Evolutionary conservation across 2,888 invertebrate species (phyloP).

Genomic region (Pardosa pseudoannulata): DNA sequence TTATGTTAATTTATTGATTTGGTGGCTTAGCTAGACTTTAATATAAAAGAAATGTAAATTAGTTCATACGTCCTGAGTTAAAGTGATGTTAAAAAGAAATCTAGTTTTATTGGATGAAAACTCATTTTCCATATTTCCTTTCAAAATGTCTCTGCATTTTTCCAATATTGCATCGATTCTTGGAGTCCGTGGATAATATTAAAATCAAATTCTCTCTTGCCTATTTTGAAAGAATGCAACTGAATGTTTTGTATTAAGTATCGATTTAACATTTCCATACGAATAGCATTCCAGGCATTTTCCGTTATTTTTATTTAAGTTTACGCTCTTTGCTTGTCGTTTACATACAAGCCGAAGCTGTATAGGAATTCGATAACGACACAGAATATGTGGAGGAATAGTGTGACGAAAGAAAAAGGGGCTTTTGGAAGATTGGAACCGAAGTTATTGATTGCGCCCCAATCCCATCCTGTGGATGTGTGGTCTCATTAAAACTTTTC

Average conservation of each 20-base stretch:
- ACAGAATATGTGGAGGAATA: background rate
- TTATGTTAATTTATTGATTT: no score
- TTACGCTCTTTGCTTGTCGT: background rate
- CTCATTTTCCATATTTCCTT: no score
- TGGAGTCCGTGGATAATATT: background rate
- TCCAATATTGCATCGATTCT: no score
- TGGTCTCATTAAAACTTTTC: no score
- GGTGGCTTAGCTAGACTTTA: no score
- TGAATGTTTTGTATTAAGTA: background rate
- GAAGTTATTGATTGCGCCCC: background rate
- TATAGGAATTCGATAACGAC: constrained; percentile 42
- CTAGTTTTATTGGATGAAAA: no score
- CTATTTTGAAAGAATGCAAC: background rate
- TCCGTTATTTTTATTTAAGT: background rate
- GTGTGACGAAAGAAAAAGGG: background rate
- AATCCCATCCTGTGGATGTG: background rate
- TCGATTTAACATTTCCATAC: background rate
- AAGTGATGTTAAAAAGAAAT: no score
- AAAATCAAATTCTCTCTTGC: background rate
- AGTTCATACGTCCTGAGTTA: no score
- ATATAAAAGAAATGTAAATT: no score
- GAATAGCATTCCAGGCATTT: background rate
- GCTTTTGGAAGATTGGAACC: background rate
- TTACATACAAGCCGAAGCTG: background rate
- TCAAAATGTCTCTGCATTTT: no score